Evolutionary conservation across 2,797 vertebrate species (phyloP), one percentile per base, ranked within the genome.

Genomic region (Buceros bicornis): DNA sequence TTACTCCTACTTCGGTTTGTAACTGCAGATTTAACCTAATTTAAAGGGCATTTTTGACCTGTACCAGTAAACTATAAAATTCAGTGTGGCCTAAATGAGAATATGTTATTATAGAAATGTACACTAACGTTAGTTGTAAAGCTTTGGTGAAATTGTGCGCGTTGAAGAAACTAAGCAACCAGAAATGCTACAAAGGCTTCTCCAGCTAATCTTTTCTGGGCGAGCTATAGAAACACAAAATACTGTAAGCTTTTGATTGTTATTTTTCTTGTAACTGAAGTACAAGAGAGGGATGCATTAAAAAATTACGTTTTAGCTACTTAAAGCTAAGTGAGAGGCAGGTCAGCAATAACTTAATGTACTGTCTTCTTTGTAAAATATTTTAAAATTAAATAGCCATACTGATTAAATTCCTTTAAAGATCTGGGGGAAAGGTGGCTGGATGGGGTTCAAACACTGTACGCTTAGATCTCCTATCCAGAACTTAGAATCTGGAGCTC

Each of bases 1-100:
- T 93, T 89, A 56, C n/a, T 89, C 28, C 28, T 77, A 17, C 33
- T 96, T 88, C 50, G 66, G n/a, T 78, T 57, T 88, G 13, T 88
- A 91, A 83, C 69, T 89, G 47, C 80, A 79, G 47, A 77, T 89
- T 77, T 90, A 74, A 56, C n/a, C 20, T 85, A 93, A 93, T 80
- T 80, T 94, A 94, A 93, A 62, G 24, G 64, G 11, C 50, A 57
- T 61, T 94, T 97, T 89, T 93, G 61, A 82, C 60, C 67, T 89
- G 48, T 76, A 28, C 76, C 72, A 61, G 69, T 94, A 78, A 91
- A 78, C 61, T 72, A 31, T 74, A 85, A 93, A 91, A 85, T 66
- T 19, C 19, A 29, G 50, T 58, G 48, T 81, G 42, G 60, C 64
- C 61, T 74, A 91, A 95, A 82, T 77, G 56, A 82, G 48, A 66